Conservation (phyloP, 1,140 invertebrate species). For the Lithobius niger region DNA sequence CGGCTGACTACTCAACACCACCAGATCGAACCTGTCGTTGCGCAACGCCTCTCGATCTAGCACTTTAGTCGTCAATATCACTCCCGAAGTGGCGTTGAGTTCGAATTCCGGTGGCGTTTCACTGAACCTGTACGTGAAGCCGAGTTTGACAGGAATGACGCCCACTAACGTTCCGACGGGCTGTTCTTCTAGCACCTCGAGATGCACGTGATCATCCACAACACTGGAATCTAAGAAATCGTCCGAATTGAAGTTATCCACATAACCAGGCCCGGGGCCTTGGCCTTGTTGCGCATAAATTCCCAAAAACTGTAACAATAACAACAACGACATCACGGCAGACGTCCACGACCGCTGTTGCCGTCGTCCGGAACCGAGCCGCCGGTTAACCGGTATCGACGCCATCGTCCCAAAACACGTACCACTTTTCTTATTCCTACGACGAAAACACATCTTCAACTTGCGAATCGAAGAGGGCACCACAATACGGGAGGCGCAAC, state of each 20-base stretch:
- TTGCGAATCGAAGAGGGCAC: too few relatives aligned
- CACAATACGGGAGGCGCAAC: too few relatives aligned
- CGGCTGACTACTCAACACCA: constrained; percentile 77
- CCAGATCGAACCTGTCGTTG: constrained; percentile 70
- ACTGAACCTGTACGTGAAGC: constrained; percentile 69
- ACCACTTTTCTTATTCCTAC: too few relatives aligned
- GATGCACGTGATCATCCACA: constrained; percentile 67
- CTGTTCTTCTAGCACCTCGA: constrained; percentile 69
- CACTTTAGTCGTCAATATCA: constrained; percentile 62
- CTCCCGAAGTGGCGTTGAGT: constrained; percentile 61
- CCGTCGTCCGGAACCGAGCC: too few relatives aligned
- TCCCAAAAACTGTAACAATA: not conserved
- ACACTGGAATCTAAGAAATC: constrained; percentile 42
- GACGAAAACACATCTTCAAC: too few relatives aligned
- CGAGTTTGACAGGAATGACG: constrained; percentile 65
- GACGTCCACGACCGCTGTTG: too few relatives aligned
- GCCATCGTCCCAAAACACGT: too few relatives aligned
- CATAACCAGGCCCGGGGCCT: too few relatives aligned
- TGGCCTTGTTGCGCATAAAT: not conserved
- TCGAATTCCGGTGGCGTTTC: constrained; percentile 70
- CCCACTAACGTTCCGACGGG: constrained; percentile 67
- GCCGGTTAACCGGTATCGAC: too few relatives aligned
- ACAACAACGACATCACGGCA: not conserved
- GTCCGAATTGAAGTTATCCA: too few relatives aligned
- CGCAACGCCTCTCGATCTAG: constrained; percentile 63